Base-by-base conservation (phyloP, 2,113 vertebrate genomes). In the Sinocyclocheilus grahami region DNA sequence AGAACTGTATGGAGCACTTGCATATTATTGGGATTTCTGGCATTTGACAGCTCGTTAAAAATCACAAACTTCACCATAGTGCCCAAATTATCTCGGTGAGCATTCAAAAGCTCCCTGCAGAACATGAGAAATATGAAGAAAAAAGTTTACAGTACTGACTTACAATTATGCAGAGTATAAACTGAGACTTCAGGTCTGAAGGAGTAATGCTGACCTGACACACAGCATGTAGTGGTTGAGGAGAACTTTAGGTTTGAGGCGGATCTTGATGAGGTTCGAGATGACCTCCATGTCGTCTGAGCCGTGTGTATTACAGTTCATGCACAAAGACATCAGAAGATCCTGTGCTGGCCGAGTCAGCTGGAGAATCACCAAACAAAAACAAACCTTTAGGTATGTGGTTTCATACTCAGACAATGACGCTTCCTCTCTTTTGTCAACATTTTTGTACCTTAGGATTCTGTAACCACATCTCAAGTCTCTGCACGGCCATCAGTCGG, bases 11-110 rank as follows among this genome's bases (percentile, higher is more conserved):
- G 96, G 0, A 99, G 95, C 51, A 97, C 95, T 90, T 99, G 98
- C 98, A 99, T 99, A 91, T 99, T 99, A 94, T 98, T 99, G 3
- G 98, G 98, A 88, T 99, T 99, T 72, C 98, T 96, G 62, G 97
- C 98, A 3, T 97, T 99, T 0, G 98, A 99, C 0, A 99, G 91
- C 84, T 99, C 98, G 0, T 99, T 99, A 90, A 99, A 99, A 87
- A 99, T 96, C 90, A 99, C 97, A 77, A 99, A 96, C 91, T 99
- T 99, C 92, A 99, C 97, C 90, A 96, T 97, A 0, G 97, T 99
- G 63, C 95, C 97, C 88, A 99, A 89, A 92, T 99, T 99, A 93
- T 99, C 98, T 92, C 95, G 95, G 92, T 99, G 97, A 0, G 97
- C 97, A 0, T 96, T 99, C 83, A 99, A 94, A 51, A 99, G 95